These are phyloP conservation scores for Chlorospingus flavigularis DNA, from an alignment of 2,797 vertebrate species.

Conservation along the genomic window DNA sequence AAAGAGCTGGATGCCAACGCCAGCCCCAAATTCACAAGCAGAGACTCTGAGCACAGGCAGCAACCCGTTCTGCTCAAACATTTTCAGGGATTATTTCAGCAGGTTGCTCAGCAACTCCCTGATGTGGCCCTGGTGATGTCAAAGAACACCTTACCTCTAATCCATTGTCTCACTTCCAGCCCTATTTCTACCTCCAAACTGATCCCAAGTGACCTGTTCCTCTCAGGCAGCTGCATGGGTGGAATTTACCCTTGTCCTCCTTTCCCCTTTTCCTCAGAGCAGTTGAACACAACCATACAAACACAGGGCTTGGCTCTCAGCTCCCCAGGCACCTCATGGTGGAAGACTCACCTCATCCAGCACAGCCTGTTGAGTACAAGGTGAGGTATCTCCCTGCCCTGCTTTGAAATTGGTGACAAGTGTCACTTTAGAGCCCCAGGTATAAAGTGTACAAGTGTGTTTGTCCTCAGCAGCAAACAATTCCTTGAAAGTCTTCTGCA, in stretches of 20 bases:
- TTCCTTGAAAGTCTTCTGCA: neutral
- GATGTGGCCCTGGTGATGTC: neutral
- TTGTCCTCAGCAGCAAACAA: neutral
- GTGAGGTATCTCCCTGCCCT: accelerated
- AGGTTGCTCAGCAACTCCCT: neutral
- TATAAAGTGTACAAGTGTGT: neutral
- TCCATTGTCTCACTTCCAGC: neutral
- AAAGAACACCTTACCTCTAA: neutral
- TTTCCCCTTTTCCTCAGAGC: neutral
- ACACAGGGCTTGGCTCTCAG: neutral
- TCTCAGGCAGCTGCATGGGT: neutral
- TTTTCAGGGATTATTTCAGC: neutral
- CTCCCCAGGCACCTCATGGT: accelerated
- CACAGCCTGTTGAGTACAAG: neutral
- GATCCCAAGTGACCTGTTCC: neutral
- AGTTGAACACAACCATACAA: neutral
- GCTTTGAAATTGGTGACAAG: neutral
- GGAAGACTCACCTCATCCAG: neutral
- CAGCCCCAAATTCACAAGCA: neutral
- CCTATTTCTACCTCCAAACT: neutral
- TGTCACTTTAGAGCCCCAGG: neutral
- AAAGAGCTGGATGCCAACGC: neutral
- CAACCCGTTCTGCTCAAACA: neutral
- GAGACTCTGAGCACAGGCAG: neutral
- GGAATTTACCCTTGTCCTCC: neutral